Percentiles rank a stretch among this genome's conserved stretches.
Conservation (phyloP, 1,140 invertebrate species). For the Muscidifurax raptorellus region DNA sequence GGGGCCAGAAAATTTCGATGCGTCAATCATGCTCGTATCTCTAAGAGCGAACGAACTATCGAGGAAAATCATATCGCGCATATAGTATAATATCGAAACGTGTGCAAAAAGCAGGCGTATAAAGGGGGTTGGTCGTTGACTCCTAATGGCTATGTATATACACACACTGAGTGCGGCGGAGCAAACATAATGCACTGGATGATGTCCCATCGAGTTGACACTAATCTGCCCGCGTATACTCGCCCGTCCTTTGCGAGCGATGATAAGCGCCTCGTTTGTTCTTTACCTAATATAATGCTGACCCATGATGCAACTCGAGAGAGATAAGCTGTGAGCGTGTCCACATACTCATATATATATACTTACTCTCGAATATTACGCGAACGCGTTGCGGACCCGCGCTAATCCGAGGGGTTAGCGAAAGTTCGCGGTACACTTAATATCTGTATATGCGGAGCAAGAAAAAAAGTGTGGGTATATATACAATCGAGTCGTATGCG, state of each 20-base stretch:
- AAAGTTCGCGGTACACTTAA: not conserved
- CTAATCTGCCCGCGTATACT: constrained; percentile 27
- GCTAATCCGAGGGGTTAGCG: not conserved
- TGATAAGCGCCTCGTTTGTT: constrained; percentile 46
- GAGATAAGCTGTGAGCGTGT: constrained; percentile 31
- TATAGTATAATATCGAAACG: not conserved
- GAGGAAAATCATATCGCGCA: not conserved
- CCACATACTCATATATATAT: no score
- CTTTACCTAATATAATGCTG: constrained; percentile 56
- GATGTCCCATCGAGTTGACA: constrained; percentile 20
- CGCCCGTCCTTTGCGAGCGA: not conserved
- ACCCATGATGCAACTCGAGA: constrained; percentile 58
- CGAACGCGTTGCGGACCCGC: constrained; percentile 7
- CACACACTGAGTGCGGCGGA: not conserved
- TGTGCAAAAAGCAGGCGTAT: not conserved
- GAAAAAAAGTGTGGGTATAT: not conserved
- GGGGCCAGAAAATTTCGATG: not conserved
- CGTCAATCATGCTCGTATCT: not conserved
- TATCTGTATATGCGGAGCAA: constrained; percentile 4
- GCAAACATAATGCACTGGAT: constrained; percentile 49
- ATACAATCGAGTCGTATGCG: not conserved
- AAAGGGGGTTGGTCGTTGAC: constrained; percentile 45
- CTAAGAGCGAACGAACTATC: no score
- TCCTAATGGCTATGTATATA: no score
- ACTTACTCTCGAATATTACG: no score